phyloP scores from a whole-genome alignment of 35 echinoderm and acorn worm species.

The Anneissia japonica region DNA sequence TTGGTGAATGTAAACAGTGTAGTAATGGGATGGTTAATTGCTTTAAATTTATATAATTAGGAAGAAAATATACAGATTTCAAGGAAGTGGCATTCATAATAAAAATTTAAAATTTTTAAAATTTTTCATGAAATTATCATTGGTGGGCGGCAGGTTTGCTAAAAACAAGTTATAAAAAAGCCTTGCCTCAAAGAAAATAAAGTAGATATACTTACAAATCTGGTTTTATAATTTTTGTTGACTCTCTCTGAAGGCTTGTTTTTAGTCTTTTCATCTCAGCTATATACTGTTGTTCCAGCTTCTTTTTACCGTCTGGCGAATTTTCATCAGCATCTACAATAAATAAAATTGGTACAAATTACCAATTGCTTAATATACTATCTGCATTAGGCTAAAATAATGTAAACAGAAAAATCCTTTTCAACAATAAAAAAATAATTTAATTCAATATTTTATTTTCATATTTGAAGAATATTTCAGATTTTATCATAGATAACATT shows the following conservation, averaged over 20 bases:
- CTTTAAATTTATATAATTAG: neutral
- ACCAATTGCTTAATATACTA: no score
- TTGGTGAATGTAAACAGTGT: no score
- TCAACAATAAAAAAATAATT: no score
- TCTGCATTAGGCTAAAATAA: no score
- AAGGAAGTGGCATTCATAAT: no score
- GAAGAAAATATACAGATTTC: neutral
- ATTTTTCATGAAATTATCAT: neutral
- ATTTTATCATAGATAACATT: no score
- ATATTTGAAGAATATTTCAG: no score
- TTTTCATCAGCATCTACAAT: neutral
- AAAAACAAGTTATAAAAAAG: neutral
- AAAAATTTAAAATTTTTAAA: neutral
- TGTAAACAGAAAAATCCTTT: no score
- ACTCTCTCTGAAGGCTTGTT: conserved; percentile 63
- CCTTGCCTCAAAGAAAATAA: neutral
- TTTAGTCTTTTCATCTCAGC: conserved; percentile 74
- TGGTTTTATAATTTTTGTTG: conserved; percentile 72
- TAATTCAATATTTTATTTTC: no score
- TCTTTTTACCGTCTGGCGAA: neutral
- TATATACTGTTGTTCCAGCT: conserved; percentile 54
- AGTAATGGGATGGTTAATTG: neutral
- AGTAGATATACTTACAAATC: conserved; percentile 63
- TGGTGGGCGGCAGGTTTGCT: neutral
- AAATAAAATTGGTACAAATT: no score